Conservation (phyloP, 2,113 vertebrate genomes). For the Probosciger aterrimus region DNA sequence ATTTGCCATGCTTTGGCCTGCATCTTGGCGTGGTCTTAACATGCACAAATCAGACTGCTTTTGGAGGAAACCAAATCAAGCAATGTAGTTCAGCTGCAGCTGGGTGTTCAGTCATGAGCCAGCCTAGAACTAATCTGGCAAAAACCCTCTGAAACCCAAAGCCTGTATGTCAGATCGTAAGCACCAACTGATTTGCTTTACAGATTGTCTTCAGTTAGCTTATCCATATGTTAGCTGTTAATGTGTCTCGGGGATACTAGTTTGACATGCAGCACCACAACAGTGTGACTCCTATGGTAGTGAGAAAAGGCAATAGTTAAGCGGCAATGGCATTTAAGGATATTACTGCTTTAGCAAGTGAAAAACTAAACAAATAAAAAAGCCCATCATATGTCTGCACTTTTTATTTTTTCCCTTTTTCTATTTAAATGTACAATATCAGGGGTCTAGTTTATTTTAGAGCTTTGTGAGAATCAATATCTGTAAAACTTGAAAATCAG, state of each 20-base stretch:
- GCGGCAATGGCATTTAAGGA: background rate
- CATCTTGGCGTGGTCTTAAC: background rate
- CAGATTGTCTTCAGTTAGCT: background rate
- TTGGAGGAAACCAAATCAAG: background rate
- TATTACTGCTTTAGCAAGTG: background rate
- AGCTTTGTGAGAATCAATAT: background rate
- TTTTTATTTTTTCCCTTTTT: background rate
- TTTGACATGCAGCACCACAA: background rate
- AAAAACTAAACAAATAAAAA: background rate
- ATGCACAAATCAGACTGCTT: background rate
- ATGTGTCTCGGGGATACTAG: background rate
- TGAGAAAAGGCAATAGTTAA: background rate
- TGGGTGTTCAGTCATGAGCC: background rate
- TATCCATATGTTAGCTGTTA: background rate
- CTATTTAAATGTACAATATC: background rate
- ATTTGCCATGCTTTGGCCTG: background rate
- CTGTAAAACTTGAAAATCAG: background rate
- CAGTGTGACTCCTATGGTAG: background rate
- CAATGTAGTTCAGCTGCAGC: background rate
- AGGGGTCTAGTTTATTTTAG: background rate
- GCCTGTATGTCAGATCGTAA: background rate
- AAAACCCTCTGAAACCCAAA: background rate
- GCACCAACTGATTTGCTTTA: background rate
- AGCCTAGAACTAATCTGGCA: background rate
- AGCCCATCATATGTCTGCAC: rapidly evolving